Percentiles rank a stretch among this genome's conserved stretches.
Evolutionary conservation across 2,888 invertebrate species (phyloP).

Genomic region (Lithosia quadra): DNA sequence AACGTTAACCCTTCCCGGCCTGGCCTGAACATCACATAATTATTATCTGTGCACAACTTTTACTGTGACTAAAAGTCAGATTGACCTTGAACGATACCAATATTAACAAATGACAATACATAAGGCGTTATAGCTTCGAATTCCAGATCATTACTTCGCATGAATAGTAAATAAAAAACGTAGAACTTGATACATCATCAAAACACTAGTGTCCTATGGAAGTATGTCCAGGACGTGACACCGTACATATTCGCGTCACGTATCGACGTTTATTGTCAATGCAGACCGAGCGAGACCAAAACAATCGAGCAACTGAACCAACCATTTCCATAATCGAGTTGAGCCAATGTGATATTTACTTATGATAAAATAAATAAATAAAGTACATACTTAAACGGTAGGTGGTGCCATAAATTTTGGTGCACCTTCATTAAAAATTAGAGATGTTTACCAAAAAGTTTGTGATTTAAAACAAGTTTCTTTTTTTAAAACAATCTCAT

Average conservation of each 20-base stretch:
- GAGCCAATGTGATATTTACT: background rate
- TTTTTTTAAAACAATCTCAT: background rate
- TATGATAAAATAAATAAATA: too few relatives aligned
- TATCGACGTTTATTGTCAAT: slow-evolving; percentile 50
- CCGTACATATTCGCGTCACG: slow-evolving; percentile 42
- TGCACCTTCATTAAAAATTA: background rate
- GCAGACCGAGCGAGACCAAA: slow-evolving; percentile 52
- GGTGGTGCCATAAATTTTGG: background rate
- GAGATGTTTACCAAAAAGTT: background rate
- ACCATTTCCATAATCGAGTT: slow-evolving; percentile 17
- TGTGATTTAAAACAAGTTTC: background rate
- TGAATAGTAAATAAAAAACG: background rate
- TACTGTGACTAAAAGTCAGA: background rate
- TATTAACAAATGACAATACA: background rate
- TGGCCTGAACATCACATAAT: background rate
- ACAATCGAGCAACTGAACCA: slow-evolving; percentile 51
- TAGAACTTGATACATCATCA: slow-evolving; percentile 29
- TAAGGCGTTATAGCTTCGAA: background rate
- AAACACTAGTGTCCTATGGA: slow-evolving; percentile 24
- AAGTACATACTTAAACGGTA: background rate
- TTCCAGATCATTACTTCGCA: background rate
- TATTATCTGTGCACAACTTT: background rate
- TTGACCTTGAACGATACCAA: background rate
- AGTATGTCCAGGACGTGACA: slow-evolving; percentile 31
- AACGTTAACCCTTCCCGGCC: too few relatives aligned